phyloP scores from a whole-genome alignment of 2,797 vertebrate genomes.

The Cottoperca gobio region DNA sequence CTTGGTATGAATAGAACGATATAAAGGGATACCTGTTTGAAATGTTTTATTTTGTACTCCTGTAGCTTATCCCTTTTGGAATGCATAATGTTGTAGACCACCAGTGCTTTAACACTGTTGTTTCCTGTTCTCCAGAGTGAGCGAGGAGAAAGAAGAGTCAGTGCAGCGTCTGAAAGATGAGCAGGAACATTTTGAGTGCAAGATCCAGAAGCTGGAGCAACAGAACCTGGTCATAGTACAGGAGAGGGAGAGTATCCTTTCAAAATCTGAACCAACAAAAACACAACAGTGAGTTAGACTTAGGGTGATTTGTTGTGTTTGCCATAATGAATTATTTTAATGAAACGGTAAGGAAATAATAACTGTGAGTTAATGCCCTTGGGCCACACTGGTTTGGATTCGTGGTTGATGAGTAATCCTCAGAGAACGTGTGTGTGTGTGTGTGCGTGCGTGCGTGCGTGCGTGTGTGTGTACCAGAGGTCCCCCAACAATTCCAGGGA shows the following conservation, averaged over 20 bases:
- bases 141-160: conserved; percentile 96
- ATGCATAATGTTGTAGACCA: neutral
- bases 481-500: neutral
- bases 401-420: too few relatives aligned
- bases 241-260: conserved; percentile 97
- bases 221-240: conserved; percentile 92
- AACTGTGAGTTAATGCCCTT: neutral
- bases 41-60: neutral
- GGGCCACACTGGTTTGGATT: neutral
- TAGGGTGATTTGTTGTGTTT: neutral
- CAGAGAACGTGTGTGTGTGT: too few relatives aligned
- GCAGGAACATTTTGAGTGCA: conserved; percentile 93
- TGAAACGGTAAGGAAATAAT: neutral
- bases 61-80: neutral
- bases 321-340: neutral
- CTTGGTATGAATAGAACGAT: neutral
- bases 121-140: conserved; percentile 85
- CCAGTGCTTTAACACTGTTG: neutral
- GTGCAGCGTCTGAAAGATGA: conserved; percentile 91
- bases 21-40: neutral
- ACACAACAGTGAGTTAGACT: neutral
- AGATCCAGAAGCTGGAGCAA: conserved; percentile 93
- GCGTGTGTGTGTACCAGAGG: too few relatives aligned
- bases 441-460: too few relatives aligned
- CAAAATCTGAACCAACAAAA: neutral